Percentiles rank a stretch among this genome's conserved stretches.
Conservation (phyloP, 2,888 invertebrate genomes). For the Chymomyza fuscimana region DNA sequence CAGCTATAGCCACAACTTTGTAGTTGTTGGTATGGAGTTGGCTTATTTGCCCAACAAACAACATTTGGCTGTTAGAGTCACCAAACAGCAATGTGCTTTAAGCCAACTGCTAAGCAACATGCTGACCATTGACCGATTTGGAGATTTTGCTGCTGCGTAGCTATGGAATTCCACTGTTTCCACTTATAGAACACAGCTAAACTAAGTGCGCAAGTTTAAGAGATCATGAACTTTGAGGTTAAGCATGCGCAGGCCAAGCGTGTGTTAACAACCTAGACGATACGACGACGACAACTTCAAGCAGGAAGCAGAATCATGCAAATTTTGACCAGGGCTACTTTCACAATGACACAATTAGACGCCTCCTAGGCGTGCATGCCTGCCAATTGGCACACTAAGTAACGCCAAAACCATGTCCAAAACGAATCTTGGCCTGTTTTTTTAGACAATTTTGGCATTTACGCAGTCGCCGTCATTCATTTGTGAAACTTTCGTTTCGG, state of each 20-base stretch:
- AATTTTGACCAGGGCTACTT: slow-evolving; percentile 38
- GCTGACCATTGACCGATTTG: slow-evolving; percentile 66
- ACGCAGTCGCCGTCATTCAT: neutral
- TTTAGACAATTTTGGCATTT: slow-evolving; percentile 52
- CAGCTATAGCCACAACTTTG: slow-evolving; percentile 41
- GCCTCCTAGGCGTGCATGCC: neutral
- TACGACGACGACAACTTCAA: slow-evolving; percentile 6
- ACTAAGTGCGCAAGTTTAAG: slow-evolving; percentile 52
- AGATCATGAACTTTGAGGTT: slow-evolving; percentile 70
- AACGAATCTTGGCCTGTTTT: slow-evolving; percentile 13
- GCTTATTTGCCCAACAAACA: slow-evolving; percentile 67
- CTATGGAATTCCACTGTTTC: slow-evolving; percentile 64
- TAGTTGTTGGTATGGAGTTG: slow-evolving; percentile 40
- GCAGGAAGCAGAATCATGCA: slow-evolving; percentile 26
- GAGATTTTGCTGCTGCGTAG: slow-evolving; percentile 51
- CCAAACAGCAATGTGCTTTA: neutral
- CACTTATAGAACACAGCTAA: slow-evolving; percentile 34
- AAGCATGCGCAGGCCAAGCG: slow-evolving; percentile 33
- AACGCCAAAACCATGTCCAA: slow-evolving; percentile 30
- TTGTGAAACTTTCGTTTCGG: slow-evolving; percentile 43
- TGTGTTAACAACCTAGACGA: slow-evolving; percentile 9
- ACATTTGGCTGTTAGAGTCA: slow-evolving; percentile 35
- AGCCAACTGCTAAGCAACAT: neutral
- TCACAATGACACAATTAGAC: slow-evolving; percentile 64
- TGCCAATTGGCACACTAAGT: slow-evolving; percentile 19